phyloP scores from a whole-genome alignment of 2,113 vertebrate genomes.

The Alectura lathami region DNA sequence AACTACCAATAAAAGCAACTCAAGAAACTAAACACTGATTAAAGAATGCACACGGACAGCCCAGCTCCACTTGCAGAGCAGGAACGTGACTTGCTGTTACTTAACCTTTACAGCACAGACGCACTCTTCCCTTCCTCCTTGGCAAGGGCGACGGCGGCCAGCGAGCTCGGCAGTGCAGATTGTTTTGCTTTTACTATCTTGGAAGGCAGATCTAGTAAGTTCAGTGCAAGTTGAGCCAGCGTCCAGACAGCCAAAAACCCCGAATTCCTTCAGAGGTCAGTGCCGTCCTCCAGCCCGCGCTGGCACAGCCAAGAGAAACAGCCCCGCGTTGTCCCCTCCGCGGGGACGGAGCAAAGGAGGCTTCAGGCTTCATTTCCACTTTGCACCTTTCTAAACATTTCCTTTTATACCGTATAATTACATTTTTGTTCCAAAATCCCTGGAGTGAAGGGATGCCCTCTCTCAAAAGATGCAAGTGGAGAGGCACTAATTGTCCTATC shows the following conservation, averaged over 20 bases:
- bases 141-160: neutral
- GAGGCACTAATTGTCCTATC: neutral
- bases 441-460: neutral
- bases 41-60: neutral
- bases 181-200: neutral
- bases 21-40: conserved; percentile 35
- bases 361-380: neutral
- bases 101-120: neutral
- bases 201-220: neutral
- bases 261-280: neutral
- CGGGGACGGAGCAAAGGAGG: neutral
- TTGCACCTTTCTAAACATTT: neutral
- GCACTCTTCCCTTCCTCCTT: neutral
- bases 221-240: neutral
- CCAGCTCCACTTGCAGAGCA: neutral
- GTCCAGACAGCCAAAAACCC: neutral
- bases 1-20: conserved; percentile 48
- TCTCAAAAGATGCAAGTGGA: neutral
- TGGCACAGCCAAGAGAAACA: neutral
- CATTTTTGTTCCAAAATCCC: neutral
- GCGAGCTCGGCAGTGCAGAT: neutral
- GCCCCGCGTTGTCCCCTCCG: rapidly evolving
- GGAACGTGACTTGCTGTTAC: neutral
- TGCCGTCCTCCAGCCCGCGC: neutral
- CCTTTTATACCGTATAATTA: neutral